A percentile compares a stretch with the other conserved stretches of the same genome.
Evolutionary conservation across 35 echinoderm and acorn worm species (phyloP).

Genomic region (Ptychodera flava): DNA sequence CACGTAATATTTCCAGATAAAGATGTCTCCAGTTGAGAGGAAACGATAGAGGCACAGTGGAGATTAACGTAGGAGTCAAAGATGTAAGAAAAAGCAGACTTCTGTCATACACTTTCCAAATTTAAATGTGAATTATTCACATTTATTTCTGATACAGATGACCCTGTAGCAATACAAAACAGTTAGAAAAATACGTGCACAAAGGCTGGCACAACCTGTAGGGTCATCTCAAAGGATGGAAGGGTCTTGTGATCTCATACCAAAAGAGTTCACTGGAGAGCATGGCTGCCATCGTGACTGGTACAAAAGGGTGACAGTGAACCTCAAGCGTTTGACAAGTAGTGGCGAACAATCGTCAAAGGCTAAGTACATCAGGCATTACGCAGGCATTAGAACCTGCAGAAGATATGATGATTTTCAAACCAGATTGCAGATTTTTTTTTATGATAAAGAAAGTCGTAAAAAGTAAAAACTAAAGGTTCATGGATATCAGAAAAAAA

Average conservation of each 20-base stretch:
- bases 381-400: background rate
- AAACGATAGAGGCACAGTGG: background rate
- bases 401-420: slow-evolving; percentile 12
- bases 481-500: slow-evolving; percentile 11
- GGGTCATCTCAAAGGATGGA: background rate
- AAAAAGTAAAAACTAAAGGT: slow-evolving; percentile 12
- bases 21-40: background rate
- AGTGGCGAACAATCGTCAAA: background rate
- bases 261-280: background rate
- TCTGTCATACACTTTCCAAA: background rate
- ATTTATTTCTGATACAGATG: background rate
- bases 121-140: background rate
- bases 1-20: background rate
- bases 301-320: background rate
- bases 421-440: slow-evolving; percentile 32
- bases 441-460: slow-evolving; percentile 8
- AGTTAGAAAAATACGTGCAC: background rate
- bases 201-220: background rate
- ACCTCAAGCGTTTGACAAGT: background rate
- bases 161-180: background rate
- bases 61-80: background rate
- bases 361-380: background rate
- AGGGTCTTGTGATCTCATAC: background rate
- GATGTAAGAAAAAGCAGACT: background rate
- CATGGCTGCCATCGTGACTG: slow-evolving; percentile 12